phyloP scores from a whole-genome alignment of 2,797 vertebrate genomes.

The Rhinogobio ventralis region DNA sequence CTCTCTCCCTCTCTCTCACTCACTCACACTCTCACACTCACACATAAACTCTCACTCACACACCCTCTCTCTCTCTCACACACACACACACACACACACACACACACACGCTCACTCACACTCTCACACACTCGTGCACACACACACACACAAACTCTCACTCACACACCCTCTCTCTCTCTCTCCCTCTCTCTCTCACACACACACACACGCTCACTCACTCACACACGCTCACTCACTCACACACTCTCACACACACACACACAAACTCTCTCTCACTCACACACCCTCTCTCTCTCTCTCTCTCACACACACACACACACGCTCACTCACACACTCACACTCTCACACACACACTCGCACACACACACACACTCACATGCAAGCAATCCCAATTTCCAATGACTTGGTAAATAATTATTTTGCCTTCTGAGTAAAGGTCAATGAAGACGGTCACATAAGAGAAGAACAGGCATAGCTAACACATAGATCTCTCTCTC shows the following conservation, averaged over 20 bases:
- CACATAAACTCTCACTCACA: no score
- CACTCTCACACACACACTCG: neutral
- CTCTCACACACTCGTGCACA: neutral
- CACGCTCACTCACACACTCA: no score
- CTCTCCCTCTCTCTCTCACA: slow-evolving; percentile 26
- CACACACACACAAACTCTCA: neutral
- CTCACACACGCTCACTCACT: neutral
- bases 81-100: slow-evolving; percentile 2
- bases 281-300: no score
- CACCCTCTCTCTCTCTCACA: no score
- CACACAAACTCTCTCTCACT: no score
- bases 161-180: neutral
- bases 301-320: no score
- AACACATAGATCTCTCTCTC: neutral
- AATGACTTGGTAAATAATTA: slow-evolving; percentile 1
- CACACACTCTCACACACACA: neutral
- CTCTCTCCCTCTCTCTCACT: no score
- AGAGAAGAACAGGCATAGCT: slow-evolving; percentile 4
- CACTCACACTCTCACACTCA: no score
- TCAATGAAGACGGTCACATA: slow-evolving; percentile 32
- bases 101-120: neutral
- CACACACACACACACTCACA: no score
- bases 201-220: neutral
- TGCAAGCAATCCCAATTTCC: slow-evolving; percentile 13
- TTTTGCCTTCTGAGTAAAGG: slow-evolving; percentile 15